Percentiles rank a stretch among this genome's conserved stretches.
phyloP scores from a whole-genome alignment of 2,113 vertebrate genomes.

The Neotoma lepida region DNA sequence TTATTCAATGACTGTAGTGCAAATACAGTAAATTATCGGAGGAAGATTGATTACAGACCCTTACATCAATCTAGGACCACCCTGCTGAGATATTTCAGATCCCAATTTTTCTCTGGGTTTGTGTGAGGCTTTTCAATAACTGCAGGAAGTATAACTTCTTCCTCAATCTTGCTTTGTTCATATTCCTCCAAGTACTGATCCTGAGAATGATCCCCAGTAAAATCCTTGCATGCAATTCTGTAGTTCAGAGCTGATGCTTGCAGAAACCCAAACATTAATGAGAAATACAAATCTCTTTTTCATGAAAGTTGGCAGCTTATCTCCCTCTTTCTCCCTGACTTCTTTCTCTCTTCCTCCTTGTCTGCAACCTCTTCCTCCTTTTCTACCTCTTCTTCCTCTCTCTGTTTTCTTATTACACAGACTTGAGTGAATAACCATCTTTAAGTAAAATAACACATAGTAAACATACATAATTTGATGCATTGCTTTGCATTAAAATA shows the following conservation, averaged over 20 bases:
- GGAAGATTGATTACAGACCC: no score
- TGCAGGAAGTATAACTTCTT: not conserved
- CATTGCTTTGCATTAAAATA: no score
- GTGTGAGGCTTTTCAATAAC: not conserved
- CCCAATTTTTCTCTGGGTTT: not conserved
- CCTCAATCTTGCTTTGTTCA: not conserved
- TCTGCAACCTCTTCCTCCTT: not conserved
- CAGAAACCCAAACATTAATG: not conserved
- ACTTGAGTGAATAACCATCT: not conserved
- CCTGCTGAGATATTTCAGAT: not conserved
- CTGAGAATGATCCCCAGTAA: not conserved
- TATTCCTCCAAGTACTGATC: not conserved
- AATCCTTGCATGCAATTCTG: not conserved
- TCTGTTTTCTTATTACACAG: not conserved
- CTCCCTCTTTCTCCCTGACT: not conserved
- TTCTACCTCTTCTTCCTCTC: not conserved
- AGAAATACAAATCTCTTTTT: not conserved
- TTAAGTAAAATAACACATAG: slow-evolving; percentile 5
- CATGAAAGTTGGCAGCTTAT: not conserved
- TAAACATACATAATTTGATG: slow-evolving; percentile 33
- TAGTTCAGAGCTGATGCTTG: not conserved
- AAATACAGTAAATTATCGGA: not conserved
- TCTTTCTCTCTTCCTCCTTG: not conserved
- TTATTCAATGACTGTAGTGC: not conserved
- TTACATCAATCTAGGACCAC: not conserved